phyloP scores from a whole-genome alignment of 2,888 invertebrate species.

The Cheilosia soror region DNA sequence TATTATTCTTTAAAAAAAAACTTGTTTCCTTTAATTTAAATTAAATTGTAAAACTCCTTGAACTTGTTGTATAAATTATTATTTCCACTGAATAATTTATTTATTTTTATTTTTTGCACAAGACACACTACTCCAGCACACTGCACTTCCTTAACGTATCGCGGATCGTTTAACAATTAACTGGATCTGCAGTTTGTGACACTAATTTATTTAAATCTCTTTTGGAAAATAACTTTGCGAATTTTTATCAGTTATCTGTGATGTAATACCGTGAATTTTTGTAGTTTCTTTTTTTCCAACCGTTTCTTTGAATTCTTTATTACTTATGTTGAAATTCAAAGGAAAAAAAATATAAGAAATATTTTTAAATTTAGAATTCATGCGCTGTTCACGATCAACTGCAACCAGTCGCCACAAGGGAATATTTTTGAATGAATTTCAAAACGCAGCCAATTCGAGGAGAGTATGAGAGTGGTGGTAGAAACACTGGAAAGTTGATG shows the following conservation, averaged over 20 bases:
- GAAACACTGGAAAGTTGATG: constrained; percentile 35
- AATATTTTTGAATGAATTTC: constrained; percentile 67
- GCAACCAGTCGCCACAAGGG: constrained; percentile 61
- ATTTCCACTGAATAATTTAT: constrained; percentile 2
- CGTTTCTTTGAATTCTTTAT: constrained; percentile 22
- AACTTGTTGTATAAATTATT: constrained; percentile 27
- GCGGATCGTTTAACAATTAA: constrained; percentile 52
- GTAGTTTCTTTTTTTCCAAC: constrained; percentile 8
- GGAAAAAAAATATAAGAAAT: not conserved
- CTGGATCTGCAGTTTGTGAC: constrained; percentile 36
- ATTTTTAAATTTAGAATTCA: constrained; percentile 43
- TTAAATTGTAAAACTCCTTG: constrained; percentile 7
- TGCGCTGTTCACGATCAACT: constrained; percentile 46
- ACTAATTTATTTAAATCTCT: constrained; percentile 53
- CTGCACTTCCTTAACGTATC: constrained; percentile 42
- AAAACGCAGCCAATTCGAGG: constrained; percentile 28
- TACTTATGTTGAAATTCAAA: constrained; percentile 18
- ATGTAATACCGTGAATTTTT: constrained; percentile 28
- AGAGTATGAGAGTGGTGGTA: constrained; percentile 44
- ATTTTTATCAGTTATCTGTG: constrained; percentile 45
- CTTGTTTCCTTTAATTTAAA: not conserved
- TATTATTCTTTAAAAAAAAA: constrained; percentile 1
- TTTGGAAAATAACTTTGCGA: constrained; percentile 21
- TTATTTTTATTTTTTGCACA: constrained; percentile 12
- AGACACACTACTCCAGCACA: constrained; percentile 1